Evolutionary conservation across 1,140 invertebrate species (phyloP), one percentile per base, ranked within the genome.

Genomic region (Drosophila sechellia): DNA sequence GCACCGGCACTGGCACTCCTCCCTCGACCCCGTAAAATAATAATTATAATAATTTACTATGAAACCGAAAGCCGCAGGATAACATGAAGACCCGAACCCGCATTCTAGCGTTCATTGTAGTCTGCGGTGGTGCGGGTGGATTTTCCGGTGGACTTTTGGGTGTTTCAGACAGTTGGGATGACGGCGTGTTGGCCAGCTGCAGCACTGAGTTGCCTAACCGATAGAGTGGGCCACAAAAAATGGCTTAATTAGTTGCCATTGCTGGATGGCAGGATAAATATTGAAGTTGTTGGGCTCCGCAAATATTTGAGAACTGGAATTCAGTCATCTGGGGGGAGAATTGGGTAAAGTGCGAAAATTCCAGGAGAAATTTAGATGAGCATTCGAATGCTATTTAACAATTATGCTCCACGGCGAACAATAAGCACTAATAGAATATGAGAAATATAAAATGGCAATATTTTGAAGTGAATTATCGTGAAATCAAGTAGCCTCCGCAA

Each of bases 41-140:
- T 86, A 86, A 86, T 89, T 79, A 87, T 76, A 83, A 89, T 87
- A 89, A 87, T 87, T 87, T 79, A 87, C 75, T 84, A 77, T 65
- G 52, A 69, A 70, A 66, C 80, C 58, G 25, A 83, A 86, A 89
- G 65, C 84, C 83, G 76, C 75, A 87, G 56, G 55, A 77, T 77
- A 54, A 57, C 55, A 76, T 54, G 73, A 52, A 71, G 75, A 55
- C 48, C 46, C 45, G 40, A 60, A 45, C 53, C 54, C 43, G 27
- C 40, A 69, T 39, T 54, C 54, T 22, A 57, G 64, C 66, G 50
- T 49, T 70, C 66, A 40, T 70, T 49, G 64, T 57, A 57, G 53
- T 55, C 65, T 71, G 65, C 37, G 52, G 68, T 49, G 50, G 42
- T 45, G 5, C 13, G 57, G 58, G 37, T n/a, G 45, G 55, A 6